Percentiles rank a stretch among this genome's conserved stretches.
These are phyloP conservation scores for Coenonympha arcania DNA, from an alignment of 2,888 invertebrate species.

Conservation along the genomic window DNA sequence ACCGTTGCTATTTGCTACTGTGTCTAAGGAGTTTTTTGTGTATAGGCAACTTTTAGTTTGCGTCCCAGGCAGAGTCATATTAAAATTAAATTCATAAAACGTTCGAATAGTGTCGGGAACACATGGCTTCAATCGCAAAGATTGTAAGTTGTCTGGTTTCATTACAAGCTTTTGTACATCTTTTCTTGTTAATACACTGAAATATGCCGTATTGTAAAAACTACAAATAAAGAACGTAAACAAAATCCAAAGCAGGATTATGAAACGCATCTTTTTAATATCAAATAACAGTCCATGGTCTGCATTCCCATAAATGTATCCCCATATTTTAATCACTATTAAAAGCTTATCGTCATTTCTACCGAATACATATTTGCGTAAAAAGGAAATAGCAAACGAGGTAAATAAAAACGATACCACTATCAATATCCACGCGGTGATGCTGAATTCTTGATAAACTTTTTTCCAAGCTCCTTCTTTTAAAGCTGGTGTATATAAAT, in stretches of 20 bases:
- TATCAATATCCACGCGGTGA: conserved; percentile 42
- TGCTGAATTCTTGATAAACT: conserved; percentile 43
- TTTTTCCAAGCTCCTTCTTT: conserved; percentile 41
- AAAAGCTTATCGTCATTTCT: conserved; percentile 26
- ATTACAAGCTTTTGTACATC: conserved; percentile 28
- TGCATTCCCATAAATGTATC: conserved; percentile 42
- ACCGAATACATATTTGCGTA: conserved; percentile 24
- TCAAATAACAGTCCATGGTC: conserved; percentile 35
- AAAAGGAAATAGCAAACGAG: conserved; percentile 26
- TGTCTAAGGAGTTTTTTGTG: conserved; percentile 34
- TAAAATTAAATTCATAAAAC: conserved; percentile 40
- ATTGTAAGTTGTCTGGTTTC: conserved; percentile 31
- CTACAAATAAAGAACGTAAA: conserved; percentile 49
- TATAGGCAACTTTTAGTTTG: conserved; percentile 33
- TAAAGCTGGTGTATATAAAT: conserved; percentile 38
- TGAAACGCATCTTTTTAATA: conserved; percentile 34
- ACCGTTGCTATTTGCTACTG: conserved; percentile 35
- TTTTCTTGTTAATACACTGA: conserved; percentile 43
- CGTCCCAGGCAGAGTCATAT: conserved; percentile 37
- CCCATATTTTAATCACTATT: conserved; percentile 41
- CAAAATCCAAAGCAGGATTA: conserved; percentile 48
- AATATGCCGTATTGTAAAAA: conserved; percentile 51
- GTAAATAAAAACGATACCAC: conserved; percentile 32
- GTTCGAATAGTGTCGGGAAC: conserved; percentile 36
- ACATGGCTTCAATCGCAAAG: conserved; percentile 40